Evolutionary conservation across 2,113 vertebrate genomes (phyloP).

Genomic region (Choloepus hoffmanni): DNA sequence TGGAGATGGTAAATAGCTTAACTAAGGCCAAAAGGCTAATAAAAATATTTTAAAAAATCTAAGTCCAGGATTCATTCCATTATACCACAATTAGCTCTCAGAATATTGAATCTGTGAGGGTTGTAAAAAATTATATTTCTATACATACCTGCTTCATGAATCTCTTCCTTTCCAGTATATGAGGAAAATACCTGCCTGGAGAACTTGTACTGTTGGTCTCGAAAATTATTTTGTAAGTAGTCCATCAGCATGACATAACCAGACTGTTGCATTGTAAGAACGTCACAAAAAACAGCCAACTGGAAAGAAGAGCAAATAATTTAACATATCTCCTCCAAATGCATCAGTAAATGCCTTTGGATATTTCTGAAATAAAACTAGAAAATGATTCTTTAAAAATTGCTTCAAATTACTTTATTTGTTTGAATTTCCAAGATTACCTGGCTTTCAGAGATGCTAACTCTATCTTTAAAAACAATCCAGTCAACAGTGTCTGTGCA

Average conservation of each 20-base stretch:
- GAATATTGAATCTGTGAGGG: background rate
- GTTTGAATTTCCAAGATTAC: constrained; percentile 83
- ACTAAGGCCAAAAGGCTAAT: background rate
- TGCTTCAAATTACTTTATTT: constrained; percentile 34
- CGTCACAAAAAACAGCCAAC: constrained; percentile 97
- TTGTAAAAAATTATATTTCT: constrained; percentile 48
- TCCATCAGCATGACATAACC: constrained; percentile 99
- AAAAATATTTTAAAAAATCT: background rate
- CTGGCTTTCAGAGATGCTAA: constrained; percentile 94
- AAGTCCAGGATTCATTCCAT: background rate
- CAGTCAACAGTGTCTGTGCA: constrained; percentile 96
- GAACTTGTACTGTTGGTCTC: constrained; percentile 94
- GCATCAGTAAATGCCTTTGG: background rate
- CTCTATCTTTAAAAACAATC: constrained; percentile 96
- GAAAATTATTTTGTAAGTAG: constrained; percentile 97
- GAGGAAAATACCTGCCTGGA: constrained; percentile 97
- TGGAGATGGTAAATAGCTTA: background rate
- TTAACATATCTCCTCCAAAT: constrained; percentile 24
- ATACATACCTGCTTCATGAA: constrained; percentile 92
- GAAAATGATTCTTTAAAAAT: background rate
- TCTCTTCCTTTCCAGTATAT: constrained; percentile 96
- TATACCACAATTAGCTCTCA: background rate
- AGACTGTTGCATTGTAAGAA: constrained; percentile 99
- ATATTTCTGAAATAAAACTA: background rate
- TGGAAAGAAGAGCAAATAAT: constrained; percentile 79